Percentiles rank a stretch among this genome's conserved stretches.
Evolutionary conservation across 2,797 vertebrate species (phyloP).

Genomic region (Alfaro cultratus): DNA sequence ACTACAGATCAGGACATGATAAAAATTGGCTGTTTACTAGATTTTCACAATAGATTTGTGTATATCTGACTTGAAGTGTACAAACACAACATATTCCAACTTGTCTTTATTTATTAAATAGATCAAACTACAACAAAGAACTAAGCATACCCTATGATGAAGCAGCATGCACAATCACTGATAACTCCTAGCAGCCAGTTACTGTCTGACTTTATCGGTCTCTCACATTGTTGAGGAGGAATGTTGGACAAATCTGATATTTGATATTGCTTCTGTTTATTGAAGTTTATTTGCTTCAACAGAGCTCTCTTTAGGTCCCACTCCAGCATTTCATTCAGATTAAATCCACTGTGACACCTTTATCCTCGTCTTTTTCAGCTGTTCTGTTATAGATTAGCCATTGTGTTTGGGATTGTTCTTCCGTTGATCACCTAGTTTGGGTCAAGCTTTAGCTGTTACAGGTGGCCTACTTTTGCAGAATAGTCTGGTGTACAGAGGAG

Average conservation of each 20-base stretch:
- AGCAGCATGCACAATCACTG: not conserved
- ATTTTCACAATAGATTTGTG: not conserved
- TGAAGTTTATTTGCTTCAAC: not conserved
- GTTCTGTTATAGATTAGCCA: not conserved
- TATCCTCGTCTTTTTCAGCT: not conserved
- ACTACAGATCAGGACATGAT: conserved; percentile 18
- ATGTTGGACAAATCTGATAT: not conserved
- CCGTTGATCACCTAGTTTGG: not conserved
- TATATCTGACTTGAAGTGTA: not conserved
- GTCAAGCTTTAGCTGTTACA: not conserved
- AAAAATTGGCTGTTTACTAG: not conserved
- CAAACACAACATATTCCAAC: not conserved
- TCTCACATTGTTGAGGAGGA: not conserved
- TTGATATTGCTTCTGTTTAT: not conserved
- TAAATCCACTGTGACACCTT: not conserved
- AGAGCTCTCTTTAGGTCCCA: not conserved
- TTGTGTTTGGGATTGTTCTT: not conserved
- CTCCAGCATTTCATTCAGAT: not conserved
- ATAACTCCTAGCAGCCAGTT: not conserved
- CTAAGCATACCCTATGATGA: not conserved
- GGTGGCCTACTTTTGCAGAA: not conserved
- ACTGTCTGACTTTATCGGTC: not conserved
- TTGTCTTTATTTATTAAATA: not conserved
- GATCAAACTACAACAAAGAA: not conserved
- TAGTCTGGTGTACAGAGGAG: not conserved